phyloP scores from a whole-genome alignment of 37 sponge, comb jelly and placozoan species.

The Oopsacas minuta region DNA sequence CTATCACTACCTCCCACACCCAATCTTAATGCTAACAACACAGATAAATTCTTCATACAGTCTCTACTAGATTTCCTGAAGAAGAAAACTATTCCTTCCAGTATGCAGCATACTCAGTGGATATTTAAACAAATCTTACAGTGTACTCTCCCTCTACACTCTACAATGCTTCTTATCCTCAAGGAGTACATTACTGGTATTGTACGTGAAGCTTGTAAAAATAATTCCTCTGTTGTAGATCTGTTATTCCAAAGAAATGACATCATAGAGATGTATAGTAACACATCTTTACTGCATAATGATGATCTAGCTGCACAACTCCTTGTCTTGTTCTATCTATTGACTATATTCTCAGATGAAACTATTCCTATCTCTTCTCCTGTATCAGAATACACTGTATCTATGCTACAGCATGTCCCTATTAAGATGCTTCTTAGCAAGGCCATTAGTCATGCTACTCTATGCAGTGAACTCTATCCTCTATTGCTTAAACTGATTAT shows the following conservation, averaged over 20 bases:
- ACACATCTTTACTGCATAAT: not conserved
- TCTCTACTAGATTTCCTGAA: not conserved
- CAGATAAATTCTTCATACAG: not conserved
- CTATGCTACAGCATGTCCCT: not conserved
- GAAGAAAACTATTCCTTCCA: not conserved
- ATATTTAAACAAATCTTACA: not conserved
- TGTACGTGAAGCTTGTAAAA: not conserved
- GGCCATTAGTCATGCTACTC: not conserved
- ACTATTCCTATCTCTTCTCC: not conserved
- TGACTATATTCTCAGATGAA: not conserved
- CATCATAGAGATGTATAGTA: not conserved
- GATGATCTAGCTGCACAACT: not conserved
- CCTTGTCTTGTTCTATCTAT: not conserved
- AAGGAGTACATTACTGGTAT: not conserved
- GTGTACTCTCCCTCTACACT: not conserved
- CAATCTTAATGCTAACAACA: not conserved
- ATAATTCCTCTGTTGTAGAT: not conserved
- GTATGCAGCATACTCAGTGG: not conserved
- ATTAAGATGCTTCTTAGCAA: conserved; percentile 16
- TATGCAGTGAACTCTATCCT: not conserved
- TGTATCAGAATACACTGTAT: not conserved
- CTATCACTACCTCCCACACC: not conserved
- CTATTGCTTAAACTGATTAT: not conserved
- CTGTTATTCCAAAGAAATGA: not conserved
- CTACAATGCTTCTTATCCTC: not conserved